phyloP scores from a whole-genome alignment of 2,113 vertebrate species.

The Actenoides lindsayi region DNA sequence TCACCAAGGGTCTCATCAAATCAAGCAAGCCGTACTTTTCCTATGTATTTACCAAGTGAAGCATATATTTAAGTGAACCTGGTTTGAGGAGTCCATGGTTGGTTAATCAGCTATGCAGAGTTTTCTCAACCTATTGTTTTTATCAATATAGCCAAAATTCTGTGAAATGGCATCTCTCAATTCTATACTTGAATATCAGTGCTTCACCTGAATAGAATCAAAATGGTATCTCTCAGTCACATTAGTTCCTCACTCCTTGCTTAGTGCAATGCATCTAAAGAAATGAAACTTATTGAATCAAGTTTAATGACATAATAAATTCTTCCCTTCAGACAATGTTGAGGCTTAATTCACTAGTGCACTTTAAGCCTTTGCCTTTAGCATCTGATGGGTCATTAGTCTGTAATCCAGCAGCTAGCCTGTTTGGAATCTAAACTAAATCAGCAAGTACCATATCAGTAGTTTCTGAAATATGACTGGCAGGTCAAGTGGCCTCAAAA shows the following conservation, averaged over 20 bases:
- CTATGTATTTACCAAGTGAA: conserved; percentile 71
- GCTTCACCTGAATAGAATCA: conserved; percentile 64
- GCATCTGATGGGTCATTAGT: conserved; percentile 83
- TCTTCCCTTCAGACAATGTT: conserved; percentile 76
- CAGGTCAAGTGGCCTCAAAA: conserved; percentile 82
- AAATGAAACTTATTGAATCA: conserved; percentile 81
- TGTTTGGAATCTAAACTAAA: conserved; percentile 79
- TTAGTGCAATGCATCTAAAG: conserved; percentile 59
- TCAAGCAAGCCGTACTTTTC: conserved; percentile 62
- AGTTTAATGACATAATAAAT: conserved; percentile 82
- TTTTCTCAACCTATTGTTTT: conserved; percentile 57
- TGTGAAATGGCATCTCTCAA: conserved; percentile 1
- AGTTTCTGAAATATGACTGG: conserved; percentile 81
- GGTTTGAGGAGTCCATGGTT: conserved; percentile 31
- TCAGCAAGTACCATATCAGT: conserved; percentile 77
- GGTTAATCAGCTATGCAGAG: conserved; percentile 51
- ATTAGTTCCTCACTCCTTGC: conserved; percentile 63
- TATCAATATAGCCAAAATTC: conserved; percentile 35
- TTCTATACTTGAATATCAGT: neutral
- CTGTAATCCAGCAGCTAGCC: conserved; percentile 77
- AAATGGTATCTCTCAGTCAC: conserved; percentile 25
- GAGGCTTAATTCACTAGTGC: conserved; percentile 81
- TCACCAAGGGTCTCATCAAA: conserved; percentile 70
- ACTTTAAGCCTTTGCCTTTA: conserved; percentile 84
- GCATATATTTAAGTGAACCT: conserved; percentile 59